A percentile compares a stretch with the other conserved stretches of the same genome.
Evolutionary conservation across 2,888 invertebrate genomes (phyloP).

Genomic region (Thecocarcelia acutangulata): DNA sequence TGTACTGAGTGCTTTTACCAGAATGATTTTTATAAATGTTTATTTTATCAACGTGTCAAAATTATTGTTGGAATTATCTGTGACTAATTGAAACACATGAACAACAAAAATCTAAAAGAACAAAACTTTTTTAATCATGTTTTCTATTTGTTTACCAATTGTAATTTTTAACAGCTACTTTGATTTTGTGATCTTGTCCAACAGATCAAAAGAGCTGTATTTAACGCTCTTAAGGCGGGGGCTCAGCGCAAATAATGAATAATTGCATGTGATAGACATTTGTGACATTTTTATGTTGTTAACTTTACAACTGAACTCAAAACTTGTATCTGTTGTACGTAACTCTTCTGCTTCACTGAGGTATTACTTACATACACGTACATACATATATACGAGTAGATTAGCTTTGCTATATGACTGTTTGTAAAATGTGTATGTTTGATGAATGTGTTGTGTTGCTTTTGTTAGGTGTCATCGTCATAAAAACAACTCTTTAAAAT

Average conservation of each 20-base stretch:
- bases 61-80: background rate
- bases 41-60: too few species aligned
- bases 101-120: background rate
- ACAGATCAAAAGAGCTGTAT: constrained; percentile 1
- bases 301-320: constrained; percentile 13
- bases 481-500: constrained; percentile 1
- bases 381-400: too few species aligned
- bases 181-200: constrained; percentile 8
- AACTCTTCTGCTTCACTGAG: constrained; percentile 36
- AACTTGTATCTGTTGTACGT: constrained; percentile 24
- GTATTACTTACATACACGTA: constrained; percentile 8
- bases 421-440: constrained; percentile 2
- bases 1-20: background rate
- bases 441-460: constrained; percentile 18
- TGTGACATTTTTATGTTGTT: constrained; percentile 31
- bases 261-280: constrained; percentile 23
- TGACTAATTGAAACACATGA: background rate
- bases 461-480: constrained; percentile 17
- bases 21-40: constrained; percentile 7
- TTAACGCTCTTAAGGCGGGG: constrained; percentile 26
- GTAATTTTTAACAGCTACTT: constrained; percentile 14
- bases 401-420: background rate
- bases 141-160: constrained; percentile 24
- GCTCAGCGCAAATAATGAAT: constrained; percentile 14
- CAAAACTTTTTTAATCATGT: constrained; percentile 1